Percentiles rank a stretch among this genome's conserved stretches.
Evolutionary conservation across 2,113 vertebrate species (phyloP).

Genomic region (Solea senegalensis): DNA sequence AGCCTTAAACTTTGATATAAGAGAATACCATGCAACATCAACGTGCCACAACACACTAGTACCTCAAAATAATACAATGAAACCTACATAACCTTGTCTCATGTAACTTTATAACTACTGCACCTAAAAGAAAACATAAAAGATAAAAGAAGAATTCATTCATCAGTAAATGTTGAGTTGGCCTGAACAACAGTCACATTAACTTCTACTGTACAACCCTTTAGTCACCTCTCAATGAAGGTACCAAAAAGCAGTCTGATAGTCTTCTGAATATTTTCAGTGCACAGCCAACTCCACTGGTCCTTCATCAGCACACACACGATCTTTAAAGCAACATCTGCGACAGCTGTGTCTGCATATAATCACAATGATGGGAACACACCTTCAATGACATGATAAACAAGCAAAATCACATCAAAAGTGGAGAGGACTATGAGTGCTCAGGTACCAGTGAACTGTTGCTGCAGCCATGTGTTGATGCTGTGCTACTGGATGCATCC

Average conservation of each 20-base stretch:
- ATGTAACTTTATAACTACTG: no score
- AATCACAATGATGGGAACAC: not conserved
- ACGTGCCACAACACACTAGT: constrained; percentile 8
- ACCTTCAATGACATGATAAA: constrained; percentile 23
- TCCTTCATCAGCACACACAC: constrained; percentile 89
- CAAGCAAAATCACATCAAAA: constrained; percentile 21
- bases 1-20: constrained; percentile 7
- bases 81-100: not conserved
- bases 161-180: not conserved
- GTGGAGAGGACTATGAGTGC: not conserved
- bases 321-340: constrained; percentile 89
- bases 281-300: constrained; percentile 94
- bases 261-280: constrained; percentile 88
- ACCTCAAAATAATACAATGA: not conserved
- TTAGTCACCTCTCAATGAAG: constrained; percentile 87
- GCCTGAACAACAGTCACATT: no score
- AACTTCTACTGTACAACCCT: no score
- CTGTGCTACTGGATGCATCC: constrained; percentile 14
- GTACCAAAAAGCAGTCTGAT: constrained; percentile 89
- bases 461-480: constrained; percentile 42
- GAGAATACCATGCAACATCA: constrained; percentile 12
- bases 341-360: constrained; percentile 85
- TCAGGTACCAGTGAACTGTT: constrained; percentile 6
- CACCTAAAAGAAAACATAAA: no score
- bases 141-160: no score